phyloP scores from a whole-genome alignment of 2,888 invertebrate genomes.

The Kryphioiulus occultus region DNA sequence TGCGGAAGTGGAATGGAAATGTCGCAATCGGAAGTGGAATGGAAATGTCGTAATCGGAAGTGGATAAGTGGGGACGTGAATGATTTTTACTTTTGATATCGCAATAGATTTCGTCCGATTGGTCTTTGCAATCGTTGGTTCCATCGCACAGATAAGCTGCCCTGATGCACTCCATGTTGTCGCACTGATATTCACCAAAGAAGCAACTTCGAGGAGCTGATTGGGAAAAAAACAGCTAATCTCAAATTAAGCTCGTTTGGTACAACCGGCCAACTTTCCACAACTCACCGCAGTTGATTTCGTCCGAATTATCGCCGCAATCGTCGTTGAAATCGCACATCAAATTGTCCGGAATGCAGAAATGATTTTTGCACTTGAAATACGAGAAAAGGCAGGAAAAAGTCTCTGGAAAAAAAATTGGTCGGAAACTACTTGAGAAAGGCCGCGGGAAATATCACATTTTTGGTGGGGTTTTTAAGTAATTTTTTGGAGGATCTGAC shows the following conservation, averaged over 20 bases:
- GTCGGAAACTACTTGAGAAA: too few relatives aligned
- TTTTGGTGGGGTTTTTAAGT: too few relatives aligned
- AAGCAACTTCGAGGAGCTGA: constrained; percentile 63
- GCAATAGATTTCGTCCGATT: constrained; percentile 59
- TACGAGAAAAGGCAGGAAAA: constrained; percentile 64
- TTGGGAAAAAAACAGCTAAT: background rate
- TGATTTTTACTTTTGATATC: constrained; percentile 53
- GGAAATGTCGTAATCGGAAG: too few relatives aligned
- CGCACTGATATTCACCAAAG: constrained; percentile 63
- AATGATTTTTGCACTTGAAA: constrained; percentile 65
- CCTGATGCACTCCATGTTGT: constrained; percentile 64
- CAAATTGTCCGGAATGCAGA: constrained; percentile 63
- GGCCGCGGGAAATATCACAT: too few relatives aligned
- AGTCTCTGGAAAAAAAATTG: constrained; percentile 59
- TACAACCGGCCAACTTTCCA: too few relatives aligned
- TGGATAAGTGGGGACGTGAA: too few relatives aligned
- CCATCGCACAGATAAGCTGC: constrained; percentile 63
- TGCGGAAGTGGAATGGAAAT: too few relatives aligned
- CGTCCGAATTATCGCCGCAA: constrained; percentile 64
- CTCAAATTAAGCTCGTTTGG: background rate
- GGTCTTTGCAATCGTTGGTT: constrained; percentile 59
- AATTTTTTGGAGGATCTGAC: too few relatives aligned
- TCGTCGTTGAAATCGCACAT: constrained; percentile 63
- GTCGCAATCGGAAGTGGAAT: too few relatives aligned
- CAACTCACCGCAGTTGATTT: constrained; percentile 62